Conservation (phyloP, 1,140 invertebrate species). For the Macrostomum lignano region DNA sequence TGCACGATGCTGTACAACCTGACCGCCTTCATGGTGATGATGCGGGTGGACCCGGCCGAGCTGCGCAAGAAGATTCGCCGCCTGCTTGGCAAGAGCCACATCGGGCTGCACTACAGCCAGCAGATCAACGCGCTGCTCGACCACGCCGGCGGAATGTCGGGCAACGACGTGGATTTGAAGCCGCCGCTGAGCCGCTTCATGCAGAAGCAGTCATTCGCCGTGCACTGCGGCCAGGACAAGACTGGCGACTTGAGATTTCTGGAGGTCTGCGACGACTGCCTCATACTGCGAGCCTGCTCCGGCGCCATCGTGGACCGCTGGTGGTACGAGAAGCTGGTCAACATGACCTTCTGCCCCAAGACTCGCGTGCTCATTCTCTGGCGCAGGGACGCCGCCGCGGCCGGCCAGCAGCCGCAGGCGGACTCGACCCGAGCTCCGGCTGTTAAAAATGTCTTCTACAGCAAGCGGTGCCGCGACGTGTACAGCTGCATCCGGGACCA, state of each 20-base stretch:
- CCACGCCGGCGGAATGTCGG: too few relatives aligned
- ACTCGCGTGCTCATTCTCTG: conserved; percentile 22
- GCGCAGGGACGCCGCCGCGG: not conserved
- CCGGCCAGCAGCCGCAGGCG: not conserved
- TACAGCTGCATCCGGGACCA: not conserved
- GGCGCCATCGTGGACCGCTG: conserved; percentile 76
- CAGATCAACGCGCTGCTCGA: conserved; percentile 85
- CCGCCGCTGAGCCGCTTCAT: conserved; percentile 46
- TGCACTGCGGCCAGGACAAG: not conserved
- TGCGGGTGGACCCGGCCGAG: conserved; percentile 54
- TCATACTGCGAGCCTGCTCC: conserved; percentile 63
- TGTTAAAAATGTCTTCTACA: not conserved
- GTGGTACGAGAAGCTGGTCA: conserved; percentile 95
- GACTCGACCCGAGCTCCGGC: not conserved
- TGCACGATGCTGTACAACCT: conserved; percentile 84
- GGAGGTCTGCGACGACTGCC: conserved; percentile 63
- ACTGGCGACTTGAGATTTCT: not conserved
- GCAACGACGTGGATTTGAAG: conserved; percentile 70
- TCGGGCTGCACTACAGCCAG: conserved; percentile 79
- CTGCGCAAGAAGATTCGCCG: conserved; percentile 57
- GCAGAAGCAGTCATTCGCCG: conserved; percentile 34
- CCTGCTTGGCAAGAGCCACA: conserved; percentile 81
- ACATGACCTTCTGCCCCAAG: conserved; percentile 97
- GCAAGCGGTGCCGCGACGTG: not conserved
- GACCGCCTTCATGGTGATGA: conserved; percentile 76